Evolutionary conservation across 2,888 invertebrate genomes (phyloP).

Genomic region (Lacanobia wlatinum): DNA sequence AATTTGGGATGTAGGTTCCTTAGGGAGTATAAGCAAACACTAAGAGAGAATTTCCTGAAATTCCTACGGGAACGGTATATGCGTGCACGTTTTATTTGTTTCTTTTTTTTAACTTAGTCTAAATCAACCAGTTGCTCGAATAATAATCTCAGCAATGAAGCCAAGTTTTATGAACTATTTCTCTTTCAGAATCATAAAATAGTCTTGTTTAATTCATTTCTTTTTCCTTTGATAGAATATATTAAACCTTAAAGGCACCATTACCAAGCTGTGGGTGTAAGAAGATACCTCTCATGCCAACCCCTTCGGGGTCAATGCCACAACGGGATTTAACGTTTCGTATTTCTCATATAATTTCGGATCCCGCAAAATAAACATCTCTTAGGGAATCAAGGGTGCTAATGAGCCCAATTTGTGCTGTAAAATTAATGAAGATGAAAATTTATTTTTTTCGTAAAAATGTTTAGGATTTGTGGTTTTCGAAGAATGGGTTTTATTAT

Average conservation of each 20-base stretch:
- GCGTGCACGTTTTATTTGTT: too few relatives aligned
- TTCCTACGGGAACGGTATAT: too few relatives aligned
- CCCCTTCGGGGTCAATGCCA: slow-evolving; percentile 12
- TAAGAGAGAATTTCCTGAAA: not conserved
- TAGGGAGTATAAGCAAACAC: too few relatives aligned
- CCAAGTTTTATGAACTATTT: not conserved
- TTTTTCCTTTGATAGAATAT: not conserved
- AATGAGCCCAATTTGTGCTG: slow-evolving; percentile 16
- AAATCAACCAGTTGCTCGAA: too few relatives aligned
- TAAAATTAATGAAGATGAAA: slow-evolving; percentile 3
- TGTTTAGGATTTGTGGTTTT: not conserved
- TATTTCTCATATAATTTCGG: slow-evolving; percentile 13
- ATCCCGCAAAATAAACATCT: slow-evolving; percentile 32
- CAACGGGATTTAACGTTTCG: not conserved
- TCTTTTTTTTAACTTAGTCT: too few relatives aligned
- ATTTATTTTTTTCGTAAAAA: not conserved
- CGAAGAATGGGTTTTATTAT: not conserved
- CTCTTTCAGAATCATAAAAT: not conserved
- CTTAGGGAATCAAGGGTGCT: slow-evolving; percentile 4
- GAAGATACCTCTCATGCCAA: slow-evolving; percentile 4
- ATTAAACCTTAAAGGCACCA: not conserved
- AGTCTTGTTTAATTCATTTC: not conserved
- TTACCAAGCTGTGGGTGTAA: not conserved
- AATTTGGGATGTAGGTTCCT: too few relatives aligned
- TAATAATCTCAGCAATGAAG: not conserved